These are phyloP conservation scores for Zaprionus camerounensis DNA, from an alignment of 1,140 invertebrate species.

Conservation along the genomic window DNA sequence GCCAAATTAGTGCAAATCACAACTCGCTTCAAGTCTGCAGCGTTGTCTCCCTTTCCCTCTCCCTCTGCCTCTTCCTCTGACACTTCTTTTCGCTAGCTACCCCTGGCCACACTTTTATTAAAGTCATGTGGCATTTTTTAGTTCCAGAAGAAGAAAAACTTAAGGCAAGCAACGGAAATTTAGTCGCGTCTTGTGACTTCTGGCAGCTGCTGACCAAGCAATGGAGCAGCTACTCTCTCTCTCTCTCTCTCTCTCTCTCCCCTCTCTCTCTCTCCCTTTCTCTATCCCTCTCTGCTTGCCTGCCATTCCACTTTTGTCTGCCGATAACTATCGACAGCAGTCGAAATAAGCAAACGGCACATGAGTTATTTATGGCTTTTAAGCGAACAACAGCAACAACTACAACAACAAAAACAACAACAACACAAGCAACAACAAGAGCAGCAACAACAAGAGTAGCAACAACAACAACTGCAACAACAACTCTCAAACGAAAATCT, in stretches of 20 bases:
- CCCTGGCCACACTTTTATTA: conserved; percentile 11
- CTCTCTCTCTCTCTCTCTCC: neutral
- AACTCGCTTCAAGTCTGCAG: conserved; percentile 33
- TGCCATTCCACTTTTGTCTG: neutral
- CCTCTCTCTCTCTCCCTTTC: too few species aligned
- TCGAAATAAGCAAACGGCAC: conserved; percentile 62
- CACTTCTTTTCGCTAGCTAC: neutral
- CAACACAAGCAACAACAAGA: neutral
- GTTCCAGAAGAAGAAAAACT: conserved; percentile 23
- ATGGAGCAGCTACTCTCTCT: neutral
- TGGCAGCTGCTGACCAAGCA: conserved; percentile 67
- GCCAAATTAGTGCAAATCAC: conserved; percentile 78
- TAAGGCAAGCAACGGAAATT: neutral
- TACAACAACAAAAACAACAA: neutral
- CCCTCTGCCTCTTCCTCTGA: neutral
- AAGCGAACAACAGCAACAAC: conserved; percentile 61
- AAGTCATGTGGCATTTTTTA: conserved; percentile 31
- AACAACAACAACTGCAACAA: conserved; percentile 34
- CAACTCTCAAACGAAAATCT: neutral
- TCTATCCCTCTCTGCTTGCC: neutral
- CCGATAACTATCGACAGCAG: conserved; percentile 75
- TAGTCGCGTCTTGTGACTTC: conserved; percentile 53
- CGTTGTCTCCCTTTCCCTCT: neutral
- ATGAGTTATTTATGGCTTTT: conserved; percentile 80
- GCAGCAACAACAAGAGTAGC: conserved; percentile 37